Evolutionary conservation across 1,140 invertebrate genomes (phyloP).

Genomic region (Chymomyza costata): DNA sequence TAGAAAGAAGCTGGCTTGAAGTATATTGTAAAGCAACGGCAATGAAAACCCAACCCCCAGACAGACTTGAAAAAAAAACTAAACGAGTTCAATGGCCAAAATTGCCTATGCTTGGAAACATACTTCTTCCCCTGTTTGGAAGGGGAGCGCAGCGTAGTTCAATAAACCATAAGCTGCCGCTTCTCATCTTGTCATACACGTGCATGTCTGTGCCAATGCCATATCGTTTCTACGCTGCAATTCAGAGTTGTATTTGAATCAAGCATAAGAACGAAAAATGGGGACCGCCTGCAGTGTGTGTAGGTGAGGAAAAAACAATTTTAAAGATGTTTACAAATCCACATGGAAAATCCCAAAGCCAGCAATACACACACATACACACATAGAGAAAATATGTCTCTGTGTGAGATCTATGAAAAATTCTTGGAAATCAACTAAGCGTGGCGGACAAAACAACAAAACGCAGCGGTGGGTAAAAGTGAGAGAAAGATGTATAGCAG

Average conservation of each 20-base stretch:
- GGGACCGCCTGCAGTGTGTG: too few relatives aligned
- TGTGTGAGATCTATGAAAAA: slow-evolving; percentile 7
- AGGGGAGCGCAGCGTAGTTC: slow-evolving; percentile 12
- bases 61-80: slow-evolving; percentile 12
- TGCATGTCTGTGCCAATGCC: background rate
- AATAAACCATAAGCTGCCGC: slow-evolving; percentile 29
- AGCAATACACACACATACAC: background rate
- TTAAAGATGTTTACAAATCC: too few relatives aligned
- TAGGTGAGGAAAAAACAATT: too few relatives aligned
- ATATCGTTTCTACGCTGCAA: too few relatives aligned
- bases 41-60: slow-evolving; percentile 22
- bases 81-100: slow-evolving; percentile 43
- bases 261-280: too few relatives aligned
- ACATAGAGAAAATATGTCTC: background rate
- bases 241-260: too few relatives aligned
- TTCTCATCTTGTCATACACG: slow-evolving; percentile 8
- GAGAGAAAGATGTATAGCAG: too few relatives aligned
- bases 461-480: background rate
- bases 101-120: slow-evolving; percentile 2
- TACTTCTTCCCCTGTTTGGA: too few relatives aligned
- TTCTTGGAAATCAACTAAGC: slow-evolving; percentile 23
- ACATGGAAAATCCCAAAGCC: too few relatives aligned
- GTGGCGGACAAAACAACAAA: slow-evolving; percentile 23
- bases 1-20: slow-evolving; percentile 10
- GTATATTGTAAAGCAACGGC: slow-evolving; percentile 3